phyloP scores from a whole-genome alignment of 1,140 invertebrate species.

The Hesperophylax magnus region DNA sequence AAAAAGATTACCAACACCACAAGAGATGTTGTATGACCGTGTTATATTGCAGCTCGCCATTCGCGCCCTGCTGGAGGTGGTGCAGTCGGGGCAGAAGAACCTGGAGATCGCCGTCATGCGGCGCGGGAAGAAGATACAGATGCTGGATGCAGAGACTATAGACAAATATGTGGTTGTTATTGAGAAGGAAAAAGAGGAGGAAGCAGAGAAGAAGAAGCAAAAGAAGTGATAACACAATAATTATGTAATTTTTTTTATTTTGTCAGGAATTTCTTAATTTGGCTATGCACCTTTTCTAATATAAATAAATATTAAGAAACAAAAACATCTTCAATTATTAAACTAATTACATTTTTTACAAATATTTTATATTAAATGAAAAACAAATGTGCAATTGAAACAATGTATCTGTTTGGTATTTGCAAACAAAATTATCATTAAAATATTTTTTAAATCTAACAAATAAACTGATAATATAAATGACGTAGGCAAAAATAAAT shows the following conservation, averaged over 20 bases:
- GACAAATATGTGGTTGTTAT: slow-evolving; percentile 94
- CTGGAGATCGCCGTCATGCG: slow-evolving; percentile 98
- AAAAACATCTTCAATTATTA: not conserved
- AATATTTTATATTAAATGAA: too few relatives aligned
- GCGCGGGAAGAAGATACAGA: slow-evolving; percentile 84
- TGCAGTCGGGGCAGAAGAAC: slow-evolving; percentile 98
- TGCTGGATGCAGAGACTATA: slow-evolving; percentile 92
- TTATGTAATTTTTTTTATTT: slow-evolving; percentile 58
- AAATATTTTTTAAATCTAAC: too few relatives aligned
- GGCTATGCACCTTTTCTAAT: slow-evolving; percentile 32
- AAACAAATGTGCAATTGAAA: too few relatives aligned
- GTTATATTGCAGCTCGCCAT: slow-evolving; percentile 85
- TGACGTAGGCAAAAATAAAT: too few relatives aligned
- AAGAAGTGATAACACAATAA: slow-evolving; percentile 79
- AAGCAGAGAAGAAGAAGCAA: slow-evolving; percentile 97
- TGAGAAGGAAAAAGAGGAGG: slow-evolving; percentile 98
- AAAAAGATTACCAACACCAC: too few relatives aligned
- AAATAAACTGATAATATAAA: too few relatives aligned
- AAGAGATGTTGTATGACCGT: too few relatives aligned
- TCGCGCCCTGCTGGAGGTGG: slow-evolving; percentile 96
- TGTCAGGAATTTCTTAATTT: slow-evolving; percentile 23
- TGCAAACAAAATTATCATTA: too few relatives aligned
- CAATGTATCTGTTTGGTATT: too few relatives aligned
- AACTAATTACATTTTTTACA: too few relatives aligned
- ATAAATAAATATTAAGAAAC: slow-evolving; percentile 42